Percentiles rank a stretch among this genome's conserved stretches.
phyloP scores from a whole-genome alignment of 2,888 invertebrate species.

The Watsonalla binaria region DNA sequence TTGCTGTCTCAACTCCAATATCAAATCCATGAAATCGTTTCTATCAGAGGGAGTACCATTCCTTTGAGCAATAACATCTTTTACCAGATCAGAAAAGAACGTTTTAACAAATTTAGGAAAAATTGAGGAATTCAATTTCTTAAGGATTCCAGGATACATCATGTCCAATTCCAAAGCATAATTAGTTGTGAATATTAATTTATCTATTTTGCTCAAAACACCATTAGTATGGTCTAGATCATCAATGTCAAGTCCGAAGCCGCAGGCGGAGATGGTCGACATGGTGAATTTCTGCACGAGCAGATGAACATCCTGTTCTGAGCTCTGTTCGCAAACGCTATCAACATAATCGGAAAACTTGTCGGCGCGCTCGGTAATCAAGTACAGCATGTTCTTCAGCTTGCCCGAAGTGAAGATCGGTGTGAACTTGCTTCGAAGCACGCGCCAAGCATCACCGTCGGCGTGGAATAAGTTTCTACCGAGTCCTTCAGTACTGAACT shows the following conservation, averaged over 20 bases:
- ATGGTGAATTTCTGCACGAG: slow-evolving; percentile 38
- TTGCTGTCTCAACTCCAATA: slow-evolving; percentile 35
- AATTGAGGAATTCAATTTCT: slow-evolving; percentile 26
- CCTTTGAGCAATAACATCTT: slow-evolving; percentile 30
- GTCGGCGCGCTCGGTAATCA: slow-evolving; percentile 37
- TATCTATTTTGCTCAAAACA: slow-evolving; percentile 16
- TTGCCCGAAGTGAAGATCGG: slow-evolving; percentile 52
- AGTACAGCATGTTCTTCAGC: slow-evolving; percentile 46
- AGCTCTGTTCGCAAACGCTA: slow-evolving; percentile 7
- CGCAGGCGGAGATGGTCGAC: slow-evolving; percentile 37
- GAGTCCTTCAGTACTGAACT: slow-evolving; percentile 38
- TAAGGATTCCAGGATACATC: slow-evolving; percentile 42
- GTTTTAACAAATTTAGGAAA: slow-evolving; percentile 23
- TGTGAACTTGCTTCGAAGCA: slow-evolving; percentile 39
- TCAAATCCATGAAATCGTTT: slow-evolving; percentile 48
- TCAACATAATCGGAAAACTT: slow-evolving; percentile 29
- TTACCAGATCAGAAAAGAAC: slow-evolving; percentile 34
- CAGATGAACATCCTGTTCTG: slow-evolving; percentile 29
- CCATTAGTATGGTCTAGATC: slow-evolving; percentile 16
- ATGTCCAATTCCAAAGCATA: slow-evolving; percentile 30
- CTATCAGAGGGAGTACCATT: slow-evolving; percentile 32
- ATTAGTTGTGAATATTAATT: slow-evolving; percentile 14
- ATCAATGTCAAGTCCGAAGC: slow-evolving; percentile 40
- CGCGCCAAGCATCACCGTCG: slow-evolving; percentile 44
- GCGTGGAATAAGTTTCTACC: slow-evolving; percentile 46